Base-by-base conservation (phyloP, 2,888 invertebrate genomes). In the Acrobeloides nanus region DNA sequence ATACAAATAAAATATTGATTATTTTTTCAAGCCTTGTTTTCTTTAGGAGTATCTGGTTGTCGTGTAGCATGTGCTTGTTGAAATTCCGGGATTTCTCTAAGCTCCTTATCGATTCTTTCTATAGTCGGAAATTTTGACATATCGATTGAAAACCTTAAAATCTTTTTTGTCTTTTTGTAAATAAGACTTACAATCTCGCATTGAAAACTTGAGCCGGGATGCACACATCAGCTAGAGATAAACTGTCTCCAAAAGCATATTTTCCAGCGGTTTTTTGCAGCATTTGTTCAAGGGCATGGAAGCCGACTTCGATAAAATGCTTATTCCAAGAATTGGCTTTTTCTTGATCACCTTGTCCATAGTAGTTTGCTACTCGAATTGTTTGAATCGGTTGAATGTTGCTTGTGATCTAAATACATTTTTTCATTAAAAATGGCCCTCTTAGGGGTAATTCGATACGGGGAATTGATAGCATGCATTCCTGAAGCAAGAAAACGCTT, bases 191-290 rank as follows among this genome's bases (percentile, higher is more conserved):
- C 86, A 87, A 84, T 75, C 86, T 81, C 25, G 92, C 92, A 78
- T 89, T 89, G 74, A 86, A 89, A 44, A 92, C 85, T 79, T 95
- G 93, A 37, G 93, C 93, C 44, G 93, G 86, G 50, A 95, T 79
- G 74, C 88, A 92, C 70, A 89, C 86, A 76, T 95, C 95, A 4
- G 93, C 93, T 72, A 92, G 77, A 0, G 90, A 87, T 50, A 95
- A 84, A 64, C 85, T 84, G 76, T 95, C 89, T 0, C 92, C 93
- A 3, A 90, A 86, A 18, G 42, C 35, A 20, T 26, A 51, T 23
- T 50, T 51, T 25, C 51, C 51, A 27, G 40, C 32, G 20, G 17
- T 21, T 31, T 51, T 50, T 15, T 31, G 17, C 21, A 49, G 46
- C 25, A 38, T 42, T 34, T 38, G 21, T 33, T 42, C 43, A 7